Evolutionary conservation across 1,140 invertebrate genomes (phyloP).

Genomic region (Zaprionus ghesquierei): DNA sequence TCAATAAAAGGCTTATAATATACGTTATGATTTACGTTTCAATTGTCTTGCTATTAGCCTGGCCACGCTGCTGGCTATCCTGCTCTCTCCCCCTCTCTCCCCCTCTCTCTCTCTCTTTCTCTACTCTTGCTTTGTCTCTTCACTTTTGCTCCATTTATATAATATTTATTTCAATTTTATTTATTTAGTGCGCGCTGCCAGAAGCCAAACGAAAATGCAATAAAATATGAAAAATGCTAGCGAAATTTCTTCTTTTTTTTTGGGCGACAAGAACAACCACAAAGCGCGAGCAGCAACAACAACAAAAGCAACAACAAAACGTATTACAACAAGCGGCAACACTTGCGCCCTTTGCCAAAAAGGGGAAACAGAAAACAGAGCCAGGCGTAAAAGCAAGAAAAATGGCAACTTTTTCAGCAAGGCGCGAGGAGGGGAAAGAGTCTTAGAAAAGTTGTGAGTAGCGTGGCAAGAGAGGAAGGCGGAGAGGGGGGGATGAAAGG

Average conservation of each 20-base stretch:
- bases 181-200: constrained; percentile 55
- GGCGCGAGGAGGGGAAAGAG: not conserved
- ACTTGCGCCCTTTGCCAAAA: constrained; percentile 34
- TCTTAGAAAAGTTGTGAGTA: constrained; percentile 31
- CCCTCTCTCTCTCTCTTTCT: not conserved
- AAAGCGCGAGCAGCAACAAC: constrained; percentile 16
- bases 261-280: constrained; percentile 21
- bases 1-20: constrained; percentile 17
- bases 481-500: no score
- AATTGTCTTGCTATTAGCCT: not conserved
- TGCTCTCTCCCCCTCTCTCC: not conserved
- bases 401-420: constrained; percentile 13
- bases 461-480: no score
- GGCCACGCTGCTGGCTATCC: not conserved
- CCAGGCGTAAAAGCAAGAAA: constrained; percentile 7
- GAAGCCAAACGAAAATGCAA: not conserved
- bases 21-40: not conserved
- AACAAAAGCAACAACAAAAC: constrained; percentile 21
- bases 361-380: constrained; percentile 4
- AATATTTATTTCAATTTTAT: constrained; percentile 78
- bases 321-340: constrained; percentile 27
- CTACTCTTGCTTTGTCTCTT: not conserved
- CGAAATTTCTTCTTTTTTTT: no score
- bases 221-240: constrained; percentile 15
- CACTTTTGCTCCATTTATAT: constrained; percentile 67